Conservation (phyloP, 2,888 invertebrate genomes). For the Epirrhoe alternata region DNA sequence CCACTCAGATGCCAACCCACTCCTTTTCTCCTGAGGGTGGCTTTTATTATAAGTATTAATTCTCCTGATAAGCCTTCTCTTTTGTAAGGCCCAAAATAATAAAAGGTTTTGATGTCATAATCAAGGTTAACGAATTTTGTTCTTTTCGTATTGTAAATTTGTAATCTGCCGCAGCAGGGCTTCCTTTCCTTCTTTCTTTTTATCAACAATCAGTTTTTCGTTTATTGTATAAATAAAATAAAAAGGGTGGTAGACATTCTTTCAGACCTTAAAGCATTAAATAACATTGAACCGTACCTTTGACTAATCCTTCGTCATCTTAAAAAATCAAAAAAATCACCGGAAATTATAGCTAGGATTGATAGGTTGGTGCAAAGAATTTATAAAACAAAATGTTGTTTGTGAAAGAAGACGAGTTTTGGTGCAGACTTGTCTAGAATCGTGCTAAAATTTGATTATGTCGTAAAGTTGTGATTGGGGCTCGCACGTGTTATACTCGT, state of each 20-base stretch:
- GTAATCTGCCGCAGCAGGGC: constrained; percentile 22
- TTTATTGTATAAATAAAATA: too few relatives aligned
- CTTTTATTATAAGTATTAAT: constrained; percentile 60
- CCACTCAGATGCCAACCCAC: constrained; percentile 43
- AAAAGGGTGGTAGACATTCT: too few relatives aligned
- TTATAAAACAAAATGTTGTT: constrained; percentile 32
- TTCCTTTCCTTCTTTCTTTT: neutral
- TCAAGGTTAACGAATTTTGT: constrained; percentile 68
- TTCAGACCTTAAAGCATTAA: too few relatives aligned
- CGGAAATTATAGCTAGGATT: too few relatives aligned
- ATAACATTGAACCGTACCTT: too few relatives aligned
- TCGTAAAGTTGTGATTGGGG: constrained; percentile 55
- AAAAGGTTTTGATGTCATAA: constrained; percentile 64
- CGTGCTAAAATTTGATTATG: constrained; percentile 47
- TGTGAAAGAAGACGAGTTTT: constrained; percentile 1
- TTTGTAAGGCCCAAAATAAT: constrained; percentile 61
- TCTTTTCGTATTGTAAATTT: constrained; percentile 32
- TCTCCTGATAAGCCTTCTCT: constrained; percentile 63
- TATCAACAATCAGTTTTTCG: neutral
- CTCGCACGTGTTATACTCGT: constrained; percentile 46
- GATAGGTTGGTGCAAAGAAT: neutral
- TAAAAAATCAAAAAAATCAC: too few relatives aligned
- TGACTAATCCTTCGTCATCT: too few relatives aligned
- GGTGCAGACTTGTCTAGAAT: constrained; percentile 39
- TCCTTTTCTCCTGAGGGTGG: constrained; percentile 49